Base-by-base conservation (phyloP, 1,140 invertebrate genomes). In the Drosophila leontia region DNA sequence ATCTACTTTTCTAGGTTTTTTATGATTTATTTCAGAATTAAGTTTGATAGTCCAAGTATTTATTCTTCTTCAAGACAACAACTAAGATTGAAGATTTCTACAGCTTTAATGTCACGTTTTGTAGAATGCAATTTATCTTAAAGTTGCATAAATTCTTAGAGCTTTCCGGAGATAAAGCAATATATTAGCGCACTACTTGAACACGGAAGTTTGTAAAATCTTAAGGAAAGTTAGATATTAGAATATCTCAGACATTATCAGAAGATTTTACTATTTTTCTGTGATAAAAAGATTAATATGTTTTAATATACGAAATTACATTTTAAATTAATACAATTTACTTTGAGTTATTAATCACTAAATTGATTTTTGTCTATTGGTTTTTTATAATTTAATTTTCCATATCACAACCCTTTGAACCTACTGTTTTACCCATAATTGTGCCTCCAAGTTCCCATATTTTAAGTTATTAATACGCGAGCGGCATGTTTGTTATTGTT, bases 401-500 rank as follows among this genome's bases (percentile, higher is more conserved):
- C 13, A 7, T 9, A 48, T n/a, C 15, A n/a, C 3, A 1, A 4
- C 23, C 3, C 1, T 26, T 48, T n/a, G 26, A 15, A 15, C 12
- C 34, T 17, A 29, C 42, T 42, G 11, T 23, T 53, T 44, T 35
- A 37, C 35, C 29, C 19, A 15, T 35, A 12, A 17, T 37, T 41
- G 63, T 9, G 8, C 19, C 17, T 17, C n/a, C 1, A 39, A 44
- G 32, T 65, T 13, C 12, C 39, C 37, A 68, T 44, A 70, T 45
- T 32, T 13, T 70, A 8, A 32, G 45, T 51, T 59, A 47, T 50
- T 57, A 48, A 78, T 55, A 75, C 23, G 42, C 48, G 35, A 19
- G 61, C 29, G 26, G 42, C 47, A 26, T 44, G 61, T 62, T 74
- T 81, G 67, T 86, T 85, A 59, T 87, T 78, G 79, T 86, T 86